Base-by-base conservation (phyloP, 2,797 vertebrate genomes). In the Lophotriccus pileatus region DNA sequence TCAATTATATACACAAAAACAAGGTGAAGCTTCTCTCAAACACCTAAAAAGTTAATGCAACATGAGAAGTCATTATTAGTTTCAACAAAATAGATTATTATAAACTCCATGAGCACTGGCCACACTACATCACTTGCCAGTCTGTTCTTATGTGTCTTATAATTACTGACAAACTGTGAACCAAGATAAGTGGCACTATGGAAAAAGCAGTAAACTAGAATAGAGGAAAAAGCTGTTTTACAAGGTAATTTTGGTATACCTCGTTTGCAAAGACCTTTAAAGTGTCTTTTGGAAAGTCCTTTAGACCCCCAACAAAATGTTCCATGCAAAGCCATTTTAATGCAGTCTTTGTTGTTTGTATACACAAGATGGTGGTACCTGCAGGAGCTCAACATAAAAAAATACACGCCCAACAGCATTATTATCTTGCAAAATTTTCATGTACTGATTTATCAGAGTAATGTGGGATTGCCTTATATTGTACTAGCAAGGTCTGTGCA, bases 271-370 rank as follows among this genome's bases (percentile, higher is more conserved):
- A 64, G 22, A 18, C 47, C 50, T 66, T 80, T 58, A 30, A 79
- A 60, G 25, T 60, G 12, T 27, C 12, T 68, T 86, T 56, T 46
- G 46, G 7, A 58, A 94, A 69, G 24, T 21, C 44, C 43, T 66
- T 81, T 55, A 39, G 52, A 77, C 9, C 3, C 4, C 19, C 14
- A 73, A 22, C 0, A 2, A 80, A 83, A 62, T 2, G 5, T 43
- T 79, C 44, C 27, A 69, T 30, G 17, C 15, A 85, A 87, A 68
- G 11, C 12, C 24, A 47, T 77, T 93, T 80, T 74, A 90, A 50
- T 1, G 1, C 3, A 27, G 37, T 16, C 10, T 59, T 44, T 46
- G 34, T n/a, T 75, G n/a, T 39, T 56, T 0, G 0, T 21, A 64
- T 13, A 52, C 10, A 86, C 7, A 25, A 24, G 28, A 2, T 56